Evolutionary conservation across 2,888 invertebrate genomes (phyloP).

Genomic region (Chymomyza caudatula): DNA sequence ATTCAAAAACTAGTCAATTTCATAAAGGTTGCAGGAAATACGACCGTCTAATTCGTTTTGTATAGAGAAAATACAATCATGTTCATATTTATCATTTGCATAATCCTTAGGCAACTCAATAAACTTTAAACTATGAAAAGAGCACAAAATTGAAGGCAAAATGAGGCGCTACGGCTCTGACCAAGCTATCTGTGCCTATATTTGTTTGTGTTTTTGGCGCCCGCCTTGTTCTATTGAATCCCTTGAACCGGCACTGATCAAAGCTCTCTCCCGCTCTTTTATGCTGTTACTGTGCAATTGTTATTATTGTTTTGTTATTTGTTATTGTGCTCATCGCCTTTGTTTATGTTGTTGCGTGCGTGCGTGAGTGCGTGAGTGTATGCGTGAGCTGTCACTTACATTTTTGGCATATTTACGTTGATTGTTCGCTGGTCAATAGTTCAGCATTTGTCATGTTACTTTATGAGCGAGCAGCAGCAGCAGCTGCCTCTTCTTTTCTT

Average conservation of each 20-base stretch:
- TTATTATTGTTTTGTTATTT: too few species aligned
- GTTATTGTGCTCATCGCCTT: neutral
- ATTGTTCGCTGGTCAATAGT: slow-evolving; percentile 2
- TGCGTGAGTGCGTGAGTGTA: slow-evolving; percentile 28
- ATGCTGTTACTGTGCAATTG: too few species aligned
- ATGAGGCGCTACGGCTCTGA: too few species aligned
- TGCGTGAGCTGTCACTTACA: slow-evolving; percentile 35
- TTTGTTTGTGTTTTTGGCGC: slow-evolving; percentile 33
- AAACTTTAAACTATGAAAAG: too few species aligned
- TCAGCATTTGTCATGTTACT: slow-evolving; percentile 1
- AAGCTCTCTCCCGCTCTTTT: neutral
- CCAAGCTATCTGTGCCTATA: neutral
- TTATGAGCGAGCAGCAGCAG: neutral
- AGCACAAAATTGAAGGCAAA: too few species aligned
- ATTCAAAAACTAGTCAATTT: too few species aligned
- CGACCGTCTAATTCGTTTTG: too few species aligned
- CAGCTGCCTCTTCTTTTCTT: neutral
- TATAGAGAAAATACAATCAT: too few species aligned
- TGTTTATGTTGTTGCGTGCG: neutral
- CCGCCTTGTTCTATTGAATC: neutral
- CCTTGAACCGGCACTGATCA: neutral
- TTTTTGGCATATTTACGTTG: neutral
- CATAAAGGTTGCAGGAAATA: too few species aligned
- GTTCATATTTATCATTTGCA: too few species aligned
- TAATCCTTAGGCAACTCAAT: too few species aligned